Conservation (phyloP, 2,797 vertebrate genomes). For the Phalloptychus januarius region DNA sequence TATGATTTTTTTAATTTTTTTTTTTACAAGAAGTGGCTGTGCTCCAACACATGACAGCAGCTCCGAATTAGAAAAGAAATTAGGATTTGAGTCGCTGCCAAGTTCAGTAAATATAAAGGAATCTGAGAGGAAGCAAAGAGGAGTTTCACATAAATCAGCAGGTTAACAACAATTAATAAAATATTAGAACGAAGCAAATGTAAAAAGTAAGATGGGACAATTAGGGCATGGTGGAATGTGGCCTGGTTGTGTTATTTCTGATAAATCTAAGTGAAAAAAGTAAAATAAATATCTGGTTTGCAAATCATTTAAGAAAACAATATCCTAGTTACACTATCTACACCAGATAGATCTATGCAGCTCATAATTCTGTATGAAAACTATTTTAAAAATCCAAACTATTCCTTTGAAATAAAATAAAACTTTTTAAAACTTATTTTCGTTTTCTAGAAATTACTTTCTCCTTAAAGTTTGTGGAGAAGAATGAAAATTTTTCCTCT, state of each 20-base stretch:
- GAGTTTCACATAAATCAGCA: constrained; percentile 15
- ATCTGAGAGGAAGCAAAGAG: constrained; percentile 22
- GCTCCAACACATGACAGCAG: constrained; percentile 53
- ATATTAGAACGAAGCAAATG: neutral
- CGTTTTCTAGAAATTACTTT: neutral
- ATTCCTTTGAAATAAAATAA: neutral
- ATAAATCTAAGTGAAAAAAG: neutral
- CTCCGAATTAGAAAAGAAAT: constrained; percentile 52
- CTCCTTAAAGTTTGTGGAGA: neutral
- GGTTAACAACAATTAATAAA: neutral
- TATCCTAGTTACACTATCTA: neutral
- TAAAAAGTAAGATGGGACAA: neutral
- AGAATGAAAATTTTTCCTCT: neutral
- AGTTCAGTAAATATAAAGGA: constrained; percentile 38
- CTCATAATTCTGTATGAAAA: neutral
- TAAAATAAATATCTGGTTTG: neutral
- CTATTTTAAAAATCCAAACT: neutral
- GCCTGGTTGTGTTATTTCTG: neutral
- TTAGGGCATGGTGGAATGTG: neutral
- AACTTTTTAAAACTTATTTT: neutral
- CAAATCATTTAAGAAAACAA: neutral
- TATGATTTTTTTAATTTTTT: constrained; percentile 2
- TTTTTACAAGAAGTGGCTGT: constrained; percentile 54
- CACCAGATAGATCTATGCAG: neutral
- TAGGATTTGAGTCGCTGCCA: constrained; percentile 30